A percentile compares a stretch with the other conserved stretches of the same genome.
These are phyloP conservation scores for Lordiphosa mommai DNA, from an alignment of 1,140 invertebrate species.

Conservation along the genomic window DNA sequence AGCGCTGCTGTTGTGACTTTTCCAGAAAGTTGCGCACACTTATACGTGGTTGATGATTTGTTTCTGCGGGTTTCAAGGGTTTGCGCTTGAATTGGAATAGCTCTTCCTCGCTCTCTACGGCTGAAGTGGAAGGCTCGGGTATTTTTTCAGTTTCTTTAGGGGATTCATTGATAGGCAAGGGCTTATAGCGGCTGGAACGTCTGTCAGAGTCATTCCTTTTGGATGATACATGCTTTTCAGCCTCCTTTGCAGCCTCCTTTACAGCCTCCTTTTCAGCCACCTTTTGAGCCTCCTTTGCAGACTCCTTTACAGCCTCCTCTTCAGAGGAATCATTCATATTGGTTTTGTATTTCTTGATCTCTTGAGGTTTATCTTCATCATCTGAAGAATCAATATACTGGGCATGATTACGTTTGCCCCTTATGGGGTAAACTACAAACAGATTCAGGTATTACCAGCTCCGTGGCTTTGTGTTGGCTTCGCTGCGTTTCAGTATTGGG, in stretches of 20 bases:
- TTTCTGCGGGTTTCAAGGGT: not conserved
- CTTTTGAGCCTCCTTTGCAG: not conserved
- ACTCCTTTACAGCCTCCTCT: not conserved
- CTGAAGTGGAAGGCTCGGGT: not conserved
- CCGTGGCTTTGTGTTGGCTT: not conserved
- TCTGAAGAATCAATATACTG: constrained; percentile 39
- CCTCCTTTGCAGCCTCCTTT: too few relatives aligned
- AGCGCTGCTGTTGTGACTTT: constrained; percentile 28
- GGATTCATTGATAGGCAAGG: too few relatives aligned
- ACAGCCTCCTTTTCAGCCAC: too few relatives aligned
- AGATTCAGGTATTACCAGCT: constrained; percentile 38
- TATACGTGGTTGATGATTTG: constrained; percentile 13
- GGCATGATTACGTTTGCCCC: constrained; percentile 15
- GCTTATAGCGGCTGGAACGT: not conserved
- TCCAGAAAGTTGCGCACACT: constrained; percentile 43
- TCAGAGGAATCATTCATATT: constrained; percentile 20
- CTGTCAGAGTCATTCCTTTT: too few relatives aligned
- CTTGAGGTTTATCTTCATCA: constrained; percentile 24
- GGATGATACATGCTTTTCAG: too few relatives aligned
- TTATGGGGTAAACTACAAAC: not conserved
- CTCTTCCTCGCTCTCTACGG: not conserved
- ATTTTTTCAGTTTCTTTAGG: not conserved
- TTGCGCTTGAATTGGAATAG: constrained; percentile 24
- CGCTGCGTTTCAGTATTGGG: constrained; percentile 41
- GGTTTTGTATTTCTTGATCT: not conserved